Evolutionary conservation across 2,113 vertebrate species (phyloP).

Genomic region (Philantomba maxwellii): DNA sequence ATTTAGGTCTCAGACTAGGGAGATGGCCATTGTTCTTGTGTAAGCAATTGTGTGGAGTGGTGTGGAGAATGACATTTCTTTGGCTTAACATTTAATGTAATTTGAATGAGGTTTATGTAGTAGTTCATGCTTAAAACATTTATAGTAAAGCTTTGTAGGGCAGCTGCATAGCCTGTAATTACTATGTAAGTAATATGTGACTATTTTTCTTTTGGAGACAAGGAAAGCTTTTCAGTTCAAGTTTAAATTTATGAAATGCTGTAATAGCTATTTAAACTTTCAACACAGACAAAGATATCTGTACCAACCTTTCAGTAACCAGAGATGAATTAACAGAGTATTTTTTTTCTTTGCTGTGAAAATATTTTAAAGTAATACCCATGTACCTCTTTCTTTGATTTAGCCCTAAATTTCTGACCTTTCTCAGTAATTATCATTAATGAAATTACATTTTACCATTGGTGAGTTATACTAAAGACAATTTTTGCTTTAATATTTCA

Average conservation of each 20-base stretch:
- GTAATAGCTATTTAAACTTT: slow-evolving; percentile 80
- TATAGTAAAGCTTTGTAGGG: slow-evolving; percentile 71
- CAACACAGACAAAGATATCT: slow-evolving; percentile 68
- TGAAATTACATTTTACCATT: slow-evolving; percentile 79
- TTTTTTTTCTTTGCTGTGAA: slow-evolving; percentile 64
- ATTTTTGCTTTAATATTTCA: slow-evolving; percentile 70
- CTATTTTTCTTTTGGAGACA: slow-evolving; percentile 69
- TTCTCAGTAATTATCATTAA: slow-evolving; percentile 83
- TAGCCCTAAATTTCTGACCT: slow-evolving; percentile 74
- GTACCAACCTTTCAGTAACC: slow-evolving; percentile 70
- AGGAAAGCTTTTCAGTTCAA: slow-evolving; percentile 80
- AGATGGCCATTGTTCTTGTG: slow-evolving; percentile 50
- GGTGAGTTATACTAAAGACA: slow-evolving; percentile 54
- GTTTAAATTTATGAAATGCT: slow-evolving; percentile 80
- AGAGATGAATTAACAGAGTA: slow-evolving; percentile 67
- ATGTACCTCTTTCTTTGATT: slow-evolving; percentile 20
- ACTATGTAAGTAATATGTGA: slow-evolving; percentile 76
- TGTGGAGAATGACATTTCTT: slow-evolving; percentile 71
- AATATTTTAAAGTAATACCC: slow-evolving; percentile 60
- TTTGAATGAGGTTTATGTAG: slow-evolving; percentile 77
- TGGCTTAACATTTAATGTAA: slow-evolving; percentile 74
- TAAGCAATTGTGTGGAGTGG: slow-evolving; percentile 48
- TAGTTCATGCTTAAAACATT: slow-evolving; percentile 77
- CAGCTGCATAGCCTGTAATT: slow-evolving; percentile 83
- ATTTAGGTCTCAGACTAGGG: slow-evolving; percentile 64